Conservation (phyloP, 2,113 vertebrate genomes). For the Marmota monax region DNA sequence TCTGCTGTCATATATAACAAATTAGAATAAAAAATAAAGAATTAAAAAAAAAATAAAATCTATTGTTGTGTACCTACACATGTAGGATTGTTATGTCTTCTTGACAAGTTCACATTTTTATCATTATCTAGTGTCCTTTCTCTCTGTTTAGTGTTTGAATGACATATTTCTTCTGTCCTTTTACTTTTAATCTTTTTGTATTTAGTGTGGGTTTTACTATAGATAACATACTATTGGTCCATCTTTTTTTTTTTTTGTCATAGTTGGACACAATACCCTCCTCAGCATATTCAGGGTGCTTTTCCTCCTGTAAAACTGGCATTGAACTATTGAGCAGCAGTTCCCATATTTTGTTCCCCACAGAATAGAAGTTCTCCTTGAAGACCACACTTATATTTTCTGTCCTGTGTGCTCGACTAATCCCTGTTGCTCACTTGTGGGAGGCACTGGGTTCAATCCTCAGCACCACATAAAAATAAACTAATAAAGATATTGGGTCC, state of each 20-base stretch:
- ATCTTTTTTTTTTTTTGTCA: not conserved
- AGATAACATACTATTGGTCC: not conserved
- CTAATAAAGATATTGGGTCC: no score
- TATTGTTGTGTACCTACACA: not conserved
- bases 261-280: no score
- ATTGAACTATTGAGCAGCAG: not conserved
- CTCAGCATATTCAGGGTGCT: not conserved
- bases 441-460: no score
- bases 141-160: not conserved
- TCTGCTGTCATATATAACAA: no score
- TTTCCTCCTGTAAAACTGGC: not conserved
- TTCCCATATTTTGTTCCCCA: not conserved
- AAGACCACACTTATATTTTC: not conserved
- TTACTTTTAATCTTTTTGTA: not conserved
- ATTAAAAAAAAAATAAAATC: not conserved
- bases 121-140: not conserved
- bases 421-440: not conserved
- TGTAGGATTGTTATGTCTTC: not conserved
- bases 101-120: not conserved
- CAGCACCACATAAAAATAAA: no score
- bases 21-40: no score
- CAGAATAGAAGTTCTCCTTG: no score
- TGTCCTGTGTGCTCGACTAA: not conserved
- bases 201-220: not conserved
- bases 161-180: not conserved